Evolutionary conservation across 2,113 vertebrate genomes (phyloP), one percentile per base, ranked within the genome.

Genomic region (Tragulus kanchil): DNA sequence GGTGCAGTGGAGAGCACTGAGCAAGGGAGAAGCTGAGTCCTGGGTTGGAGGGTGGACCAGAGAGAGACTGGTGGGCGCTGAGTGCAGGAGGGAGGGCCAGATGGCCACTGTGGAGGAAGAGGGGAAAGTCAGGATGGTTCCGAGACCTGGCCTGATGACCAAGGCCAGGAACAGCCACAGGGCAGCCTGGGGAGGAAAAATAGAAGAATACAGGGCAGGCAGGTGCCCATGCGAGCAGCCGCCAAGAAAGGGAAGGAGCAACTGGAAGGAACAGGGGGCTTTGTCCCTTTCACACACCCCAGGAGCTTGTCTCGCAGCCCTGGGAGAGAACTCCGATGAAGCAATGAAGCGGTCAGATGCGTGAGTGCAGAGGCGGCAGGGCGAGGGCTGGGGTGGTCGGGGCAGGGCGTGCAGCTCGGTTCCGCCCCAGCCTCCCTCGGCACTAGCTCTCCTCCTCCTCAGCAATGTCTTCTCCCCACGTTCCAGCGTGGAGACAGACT

Each of bases 361-460:
- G 50, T 56, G 42, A 50, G 73, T 6, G 28, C 31, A 64, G 23
- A 71, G 85, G 78, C 5, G 3, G 69, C 45, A n/a, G 45, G 21
- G 69, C 0, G 3, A 15, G 23, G 62, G 8, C 6, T 50, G 4
- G 58, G 42, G 3, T 10, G 2, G 10, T 48, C 2, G 8, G 23
- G 15, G 19, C 5, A 17, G 23, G n/a, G 15, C 1, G 13, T 8
- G 0, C 9, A 1, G 6, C 23, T 45, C 0, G 1, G 12, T 15
- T 48, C 69, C 42, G 65, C 0, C 58, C 65, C 65, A n/a, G 36
- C 73, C 61, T 10, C 7, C 0, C 58, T 36, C 62, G 23, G 54
- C 0, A 4, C 17, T n/a, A 84, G 78, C 56, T 56, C 71, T 56
- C 50, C 48, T 82, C 52, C 56, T 82, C 78, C 59, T 77, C 54